phyloP scores from a whole-genome alignment of 1,140 invertebrate genomes.

The Chlorops oryzae region DNA sequence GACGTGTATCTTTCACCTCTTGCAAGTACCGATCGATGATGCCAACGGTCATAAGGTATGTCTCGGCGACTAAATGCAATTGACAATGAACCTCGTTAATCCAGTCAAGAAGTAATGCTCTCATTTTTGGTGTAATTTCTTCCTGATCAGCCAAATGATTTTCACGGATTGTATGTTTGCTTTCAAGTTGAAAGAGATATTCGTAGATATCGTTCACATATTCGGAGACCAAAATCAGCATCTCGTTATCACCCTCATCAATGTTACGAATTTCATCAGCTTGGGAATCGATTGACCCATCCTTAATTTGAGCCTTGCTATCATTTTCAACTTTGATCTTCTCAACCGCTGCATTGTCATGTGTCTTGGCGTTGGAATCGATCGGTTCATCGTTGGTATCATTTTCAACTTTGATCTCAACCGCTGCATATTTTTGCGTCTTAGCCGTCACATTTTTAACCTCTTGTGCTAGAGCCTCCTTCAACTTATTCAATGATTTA shows the following conservation, averaged over 20 bases:
- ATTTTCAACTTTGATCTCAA: background rate
- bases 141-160: slow-evolving; percentile 58
- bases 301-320: no score
- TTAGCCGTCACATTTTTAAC: slow-evolving; percentile 7
- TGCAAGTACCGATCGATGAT: slow-evolving; percentile 89
- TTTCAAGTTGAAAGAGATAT: slow-evolving; percentile 66
- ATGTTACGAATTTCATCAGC: no score
- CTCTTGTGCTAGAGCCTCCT: slow-evolving; percentile 31
- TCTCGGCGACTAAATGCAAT: slow-evolving; percentile 85
- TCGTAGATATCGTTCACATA: slow-evolving; percentile 78
- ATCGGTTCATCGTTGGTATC: no score
- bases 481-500: slow-evolving; percentile 36
- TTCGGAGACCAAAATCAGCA: slow-evolving; percentile 69
- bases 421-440: slow-evolving; percentile 13
- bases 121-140: slow-evolving; percentile 69
- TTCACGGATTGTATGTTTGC: slow-evolving; percentile 51
- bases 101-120: slow-evolving; percentile 87
- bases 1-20: slow-evolving; percentile 54
- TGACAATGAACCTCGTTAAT: slow-evolving; percentile 85
- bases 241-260: slow-evolving; percentile 64
- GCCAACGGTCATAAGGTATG: slow-evolving; percentile 80
- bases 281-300: no score
- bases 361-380: background rate
- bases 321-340: background rate
- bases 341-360: background rate